These are phyloP conservation scores for Megalops atlanticus DNA, from an alignment of 2,113 vertebrate species.

Conservation along the genomic window DNA sequence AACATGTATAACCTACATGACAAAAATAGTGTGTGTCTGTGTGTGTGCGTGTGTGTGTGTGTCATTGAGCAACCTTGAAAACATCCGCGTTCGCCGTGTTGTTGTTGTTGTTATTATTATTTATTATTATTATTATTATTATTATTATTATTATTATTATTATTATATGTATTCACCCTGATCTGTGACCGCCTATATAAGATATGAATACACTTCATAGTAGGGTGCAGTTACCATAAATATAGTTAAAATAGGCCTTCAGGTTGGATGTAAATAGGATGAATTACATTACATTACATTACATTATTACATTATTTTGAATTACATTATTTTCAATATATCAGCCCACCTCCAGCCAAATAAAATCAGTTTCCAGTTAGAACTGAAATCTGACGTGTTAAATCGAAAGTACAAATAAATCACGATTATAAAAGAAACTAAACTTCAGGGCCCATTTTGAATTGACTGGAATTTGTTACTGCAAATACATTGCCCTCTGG, in stretches of 20 bases:
- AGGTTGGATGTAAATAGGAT: not conserved
- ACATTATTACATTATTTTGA: not conserved
- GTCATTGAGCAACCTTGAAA: constrained; percentile 26
- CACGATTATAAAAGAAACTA: not conserved
- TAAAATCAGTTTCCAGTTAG: not conserved
- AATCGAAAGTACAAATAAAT: not conserved
- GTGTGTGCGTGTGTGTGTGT: not conserved
- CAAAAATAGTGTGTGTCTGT: not conserved
- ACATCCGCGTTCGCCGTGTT: not conserved
- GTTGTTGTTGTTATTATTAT: not conserved
- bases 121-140: not conserved
- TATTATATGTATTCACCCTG: constrained; percentile 1
- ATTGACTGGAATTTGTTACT: too few relatives aligned
- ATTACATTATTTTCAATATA: not conserved
- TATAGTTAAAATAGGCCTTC: too few relatives aligned
- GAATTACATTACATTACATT: not conserved
- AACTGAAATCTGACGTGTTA: not conserved
- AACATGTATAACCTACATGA: constrained; percentile 1
- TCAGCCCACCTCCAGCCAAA: too few relatives aligned
- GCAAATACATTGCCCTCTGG: too few relatives aligned
- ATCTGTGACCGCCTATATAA: not conserved
- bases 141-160: too few relatives aligned
- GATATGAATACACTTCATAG: not conserved
- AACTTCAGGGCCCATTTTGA: not conserved
- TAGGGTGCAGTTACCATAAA: not conserved